Evolutionary conservation across 2,797 vertebrate genomes (phyloP).

Genomic region (Halcyon smyrnensis): DNA sequence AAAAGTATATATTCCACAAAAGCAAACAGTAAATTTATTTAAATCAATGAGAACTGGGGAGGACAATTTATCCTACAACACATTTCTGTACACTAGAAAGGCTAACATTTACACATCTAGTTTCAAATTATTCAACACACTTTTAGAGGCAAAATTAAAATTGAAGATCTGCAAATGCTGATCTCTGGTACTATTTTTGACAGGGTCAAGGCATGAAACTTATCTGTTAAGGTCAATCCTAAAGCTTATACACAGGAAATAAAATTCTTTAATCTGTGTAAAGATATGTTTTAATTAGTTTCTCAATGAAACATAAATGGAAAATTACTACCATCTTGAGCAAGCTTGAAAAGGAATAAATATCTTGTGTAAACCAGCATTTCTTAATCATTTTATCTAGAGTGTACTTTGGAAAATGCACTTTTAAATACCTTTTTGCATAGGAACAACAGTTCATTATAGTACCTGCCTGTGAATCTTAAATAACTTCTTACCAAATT

Average conservation of each 20-base stretch:
- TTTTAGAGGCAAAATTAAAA: background rate
- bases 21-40: background rate
- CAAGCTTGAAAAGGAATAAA: background rate
- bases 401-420: background rate
- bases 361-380: background rate
- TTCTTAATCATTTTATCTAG: background rate
- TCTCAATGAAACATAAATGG: background rate
- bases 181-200: background rate
- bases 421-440: background rate
- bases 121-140: background rate
- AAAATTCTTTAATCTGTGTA: background rate
- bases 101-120: background rate
- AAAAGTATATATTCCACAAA: constrained; percentile 20
- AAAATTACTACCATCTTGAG: background rate
- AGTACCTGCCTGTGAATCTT: background rate
- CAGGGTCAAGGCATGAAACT: background rate
- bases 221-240: background rate
- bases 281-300: background rate
- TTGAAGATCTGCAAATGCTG: background rate
- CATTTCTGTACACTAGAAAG: background rate
- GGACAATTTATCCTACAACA: background rate
- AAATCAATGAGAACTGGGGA: background rate
- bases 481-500: background rate
- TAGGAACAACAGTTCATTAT: background rate
- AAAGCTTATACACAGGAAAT: background rate